Base-by-base conservation (phyloP, 1,140 invertebrate genomes). In the Agrilus planipennis region DNA sequence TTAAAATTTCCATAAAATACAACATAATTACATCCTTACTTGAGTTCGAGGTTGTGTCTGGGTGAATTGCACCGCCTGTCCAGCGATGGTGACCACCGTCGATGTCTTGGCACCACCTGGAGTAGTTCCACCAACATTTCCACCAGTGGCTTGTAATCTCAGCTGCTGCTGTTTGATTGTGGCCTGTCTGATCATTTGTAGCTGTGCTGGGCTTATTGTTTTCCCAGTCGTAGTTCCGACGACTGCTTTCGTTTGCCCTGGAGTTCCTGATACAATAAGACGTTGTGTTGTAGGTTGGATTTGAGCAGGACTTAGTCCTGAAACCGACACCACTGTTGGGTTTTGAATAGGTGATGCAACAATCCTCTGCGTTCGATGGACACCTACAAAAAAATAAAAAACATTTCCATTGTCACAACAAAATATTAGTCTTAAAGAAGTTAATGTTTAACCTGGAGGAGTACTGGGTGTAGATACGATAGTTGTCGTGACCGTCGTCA, bases 161-260 rank as follows among this genome's bases (percentile, higher is more conserved):
- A 61, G 27, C 34, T 61, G 59, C 34, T 61, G 59, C 20, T 59
- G 55, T 39, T 61, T 59, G n/a, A 60, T 27, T 21, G 46, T 47
- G 4, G 53, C 53, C 45, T 69, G 66, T n/a, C 68, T 44, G 37
- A 70, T 67, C 28, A 69, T 61, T 34, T 70, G 66, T 12, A 70
- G 52, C 29, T 68, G 67, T 0, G 64, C 58, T 17, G 61, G 58
- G 21, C 57, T 63, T 1, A 70, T 64, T 5, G 70, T 62, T 49
- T 75, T 71, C 4, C 62, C 65, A 2, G 6, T 57, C n/a, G 68
- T 62, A 32, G 63, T 62, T 2, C 67, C 62, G 3, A 62, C 57
- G 5, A 66, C 61, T 7, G 55, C 46, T 51, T 61, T 60, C 9
- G 50, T 44, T 34, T 49, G 46, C 2, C 51, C 57, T 2, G 62